Conservation (phyloP, 2,113 vertebrate genomes). For the Patagioenas fasciata region DNA sequence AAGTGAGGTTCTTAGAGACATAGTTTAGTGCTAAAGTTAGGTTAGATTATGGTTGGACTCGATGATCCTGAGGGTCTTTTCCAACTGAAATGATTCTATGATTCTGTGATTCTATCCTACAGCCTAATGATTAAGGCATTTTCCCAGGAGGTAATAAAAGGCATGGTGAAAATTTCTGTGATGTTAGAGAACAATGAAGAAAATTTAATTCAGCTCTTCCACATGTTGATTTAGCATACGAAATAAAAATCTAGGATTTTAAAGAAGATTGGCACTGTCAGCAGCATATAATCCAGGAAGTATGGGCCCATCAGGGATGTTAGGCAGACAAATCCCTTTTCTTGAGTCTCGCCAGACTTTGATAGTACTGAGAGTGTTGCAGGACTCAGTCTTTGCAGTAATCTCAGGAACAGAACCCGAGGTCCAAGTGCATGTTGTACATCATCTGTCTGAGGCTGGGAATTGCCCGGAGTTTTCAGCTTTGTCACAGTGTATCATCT, state of each 20-base stretch:
- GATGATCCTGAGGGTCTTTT: too few relatives aligned
- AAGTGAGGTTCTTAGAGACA: too few relatives aligned
- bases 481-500: neutral
- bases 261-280: neutral
- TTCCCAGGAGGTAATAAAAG: neutral
- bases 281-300: neutral
- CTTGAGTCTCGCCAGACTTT: neutral
- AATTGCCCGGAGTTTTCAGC: neutral
- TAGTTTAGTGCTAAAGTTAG: too few relatives aligned
- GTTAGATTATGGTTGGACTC: too few relatives aligned
- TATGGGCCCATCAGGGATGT: too few relatives aligned
- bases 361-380: fast-evolving
- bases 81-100: too few relatives aligned
- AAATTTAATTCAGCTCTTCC: neutral
- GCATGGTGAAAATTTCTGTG: neutral
- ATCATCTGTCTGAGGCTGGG: neutral
- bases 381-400: neutral
- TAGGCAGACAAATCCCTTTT: neutral
- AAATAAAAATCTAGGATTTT: neutral
- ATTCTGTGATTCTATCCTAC: too few relatives aligned
- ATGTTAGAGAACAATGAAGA: neutral
- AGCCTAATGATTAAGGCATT: neutral
- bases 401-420: neutral
- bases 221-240: neutral
- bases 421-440: neutral